Evolutionary conservation across 2,113 vertebrate genomes (phyloP).

Genomic region (rabbit (Oryctolagus cuniculus)): DNA sequence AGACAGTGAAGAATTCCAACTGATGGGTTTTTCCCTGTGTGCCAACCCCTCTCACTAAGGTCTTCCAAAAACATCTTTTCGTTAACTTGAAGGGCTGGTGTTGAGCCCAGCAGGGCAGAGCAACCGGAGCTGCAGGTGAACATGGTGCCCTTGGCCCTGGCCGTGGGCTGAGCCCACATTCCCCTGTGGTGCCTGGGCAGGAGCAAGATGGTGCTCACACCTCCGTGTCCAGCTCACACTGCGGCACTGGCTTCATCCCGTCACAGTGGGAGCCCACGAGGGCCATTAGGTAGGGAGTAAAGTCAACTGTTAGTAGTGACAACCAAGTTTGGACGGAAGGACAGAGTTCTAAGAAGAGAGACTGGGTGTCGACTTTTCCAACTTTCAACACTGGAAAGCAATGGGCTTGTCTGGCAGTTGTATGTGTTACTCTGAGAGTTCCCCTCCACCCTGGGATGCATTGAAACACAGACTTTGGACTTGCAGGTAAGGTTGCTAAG

Average conservation of each 20-base stretch:
- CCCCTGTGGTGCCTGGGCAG: too few species aligned
- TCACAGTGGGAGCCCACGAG: neutral
- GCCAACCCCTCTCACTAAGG: neutral
- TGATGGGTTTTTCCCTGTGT: neutral
- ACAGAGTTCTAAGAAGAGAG: conserved; percentile 22
- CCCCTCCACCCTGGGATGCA: neutral
- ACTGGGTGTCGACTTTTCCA: conserved; percentile 39
- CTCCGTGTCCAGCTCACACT: neutral
- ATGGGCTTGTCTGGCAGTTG: neutral
- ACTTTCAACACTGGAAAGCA: conserved; percentile 20
- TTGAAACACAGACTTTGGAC: conserved; percentile 31
- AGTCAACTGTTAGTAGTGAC: neutral
- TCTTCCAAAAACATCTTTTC: neutral
- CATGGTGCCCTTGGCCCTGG: neutral
- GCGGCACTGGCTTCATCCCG: neutral
- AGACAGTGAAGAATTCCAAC: neutral
- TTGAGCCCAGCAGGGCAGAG: neutral
- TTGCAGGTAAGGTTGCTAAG: conserved; percentile 13
- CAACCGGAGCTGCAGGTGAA: neutral
- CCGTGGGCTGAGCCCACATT: neutral
- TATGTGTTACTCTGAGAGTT: neutral
- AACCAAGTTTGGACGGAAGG: neutral
- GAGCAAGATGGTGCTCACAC: accelerated
- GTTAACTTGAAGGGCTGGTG: neutral
- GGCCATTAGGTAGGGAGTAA: neutral